Evolutionary conservation across 1,140 invertebrate species (phyloP), one percentile per base, ranked within the genome.

Genomic region (Adoxophyes honmai): DNA sequence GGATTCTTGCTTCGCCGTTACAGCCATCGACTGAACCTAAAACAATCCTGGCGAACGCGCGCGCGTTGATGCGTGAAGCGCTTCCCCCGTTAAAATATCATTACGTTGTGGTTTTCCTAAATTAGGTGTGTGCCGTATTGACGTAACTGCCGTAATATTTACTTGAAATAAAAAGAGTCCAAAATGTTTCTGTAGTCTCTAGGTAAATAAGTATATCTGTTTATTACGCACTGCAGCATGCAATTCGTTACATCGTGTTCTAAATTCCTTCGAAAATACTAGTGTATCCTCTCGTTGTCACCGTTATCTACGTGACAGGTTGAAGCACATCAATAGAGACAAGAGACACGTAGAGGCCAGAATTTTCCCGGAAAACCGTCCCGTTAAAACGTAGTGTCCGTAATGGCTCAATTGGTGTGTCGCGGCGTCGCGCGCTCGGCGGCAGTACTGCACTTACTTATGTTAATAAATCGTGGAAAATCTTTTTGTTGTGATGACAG

Each of bases 221-320:
- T n/a, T n/a, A 28, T 28, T 3, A 2, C 21, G 21, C 21, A 28
- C 2, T 28, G 21, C 6, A 6, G 6, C 21, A 6, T 3, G 21
- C 21, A 6, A 28, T 28, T 28, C 21, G 7, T 42, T 44, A 5
- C 6, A 48, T 48, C 1, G 21, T 48, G 42, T 48, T 13, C n/a
- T 10, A 4, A 48, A 48, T 48, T 21, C 18, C 42, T 48, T 33
- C 18, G 7, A 48, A 48, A 48, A 28, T 33, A 48, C 21, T 48
- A 48, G 42, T 28, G 18, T 48, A 48, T 48, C 42, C 42, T 18
- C 39, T n/a, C 39, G 28, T 21, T 10, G 28, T 21, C 10, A 48
- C 42, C 42, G 42, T 48, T 48, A 48, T 21, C 42, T 28, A 48
- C 42, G 42, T 48, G 42, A 48, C 42, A 48, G 42, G 42, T 48